Evolutionary conservation across 2,888 invertebrate species (phyloP), one percentile per base, ranked within the genome.

Genomic region (Limenitis camilla): DNA sequence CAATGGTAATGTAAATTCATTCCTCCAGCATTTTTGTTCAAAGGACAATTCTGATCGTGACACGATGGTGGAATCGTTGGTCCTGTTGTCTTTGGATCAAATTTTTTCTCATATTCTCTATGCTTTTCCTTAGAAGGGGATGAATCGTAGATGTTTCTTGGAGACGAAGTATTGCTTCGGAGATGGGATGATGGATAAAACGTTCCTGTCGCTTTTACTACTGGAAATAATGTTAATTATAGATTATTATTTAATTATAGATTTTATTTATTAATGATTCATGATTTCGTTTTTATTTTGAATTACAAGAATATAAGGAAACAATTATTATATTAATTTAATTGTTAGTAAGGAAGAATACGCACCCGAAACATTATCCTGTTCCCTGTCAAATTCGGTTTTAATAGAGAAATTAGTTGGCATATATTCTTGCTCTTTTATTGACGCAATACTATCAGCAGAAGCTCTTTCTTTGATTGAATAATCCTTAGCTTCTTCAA

Each of bases 191-290:
- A 91, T 74, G 96, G 96, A 88, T 94, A 96, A 89, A 94, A 96
- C 80, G 96, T 96, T 81, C 96, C 96, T 72, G 94, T 92, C 84
- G 96, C 94, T 92, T 95, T 96, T 89, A 96, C 94, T 90, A 95
- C 93, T 94, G 92, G 88, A 92, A 92, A 71, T 53, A 83, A 79
- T 69, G 61, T 61, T 60, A 60, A 56, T 60, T 63, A 49, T 49
- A 49, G 53, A 52, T 55, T 55, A 53, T n/a, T n/a, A n/a, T n/a
- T n/a, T n/a, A n/a, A n/a, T n/a, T n/a, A n/a, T n/a, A n/a, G n/a
- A n/a, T n/a, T n/a, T n/a, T n/a, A n/a, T n/a, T n/a, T n/a, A n/a
- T n/a, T n/a, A n/a, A n/a, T n/a, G n/a, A n/a, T n/a, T n/a, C n/a
- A n/a, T n/a, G n/a, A n/a, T n/a, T n/a, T n/a, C n/a, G n/a, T n/a